Base-by-base conservation (phyloP, 1,140 invertebrate species). In the Phymastichus coffea region DNA sequence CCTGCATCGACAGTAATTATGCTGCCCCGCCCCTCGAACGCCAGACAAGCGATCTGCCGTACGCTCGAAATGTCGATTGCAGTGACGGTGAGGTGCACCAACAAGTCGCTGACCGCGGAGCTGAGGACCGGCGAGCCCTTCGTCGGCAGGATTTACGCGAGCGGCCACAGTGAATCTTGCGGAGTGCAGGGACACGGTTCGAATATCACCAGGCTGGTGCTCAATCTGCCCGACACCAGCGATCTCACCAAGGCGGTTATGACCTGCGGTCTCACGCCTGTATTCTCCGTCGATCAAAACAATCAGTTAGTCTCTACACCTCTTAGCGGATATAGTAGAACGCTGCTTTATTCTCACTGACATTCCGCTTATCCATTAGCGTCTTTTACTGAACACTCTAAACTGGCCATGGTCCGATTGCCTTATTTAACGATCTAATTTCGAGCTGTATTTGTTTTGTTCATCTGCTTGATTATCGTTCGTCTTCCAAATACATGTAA, bases 61-160 rank as follows among this genome's bases (percentile, higher is more conserved):
- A n/a, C n/a, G n/a, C n/a, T n/a, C n/a, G n/a, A n/a, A n/a, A n/a
- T n/a, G n/a, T n/a, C n/a, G n/a, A n/a, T 61, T 61, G 15, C 67
- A 85, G 84, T 86, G 57, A 76, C 71, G 54, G 75, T 86, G 3
- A 68, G 68, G 3, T 86, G 85, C 63, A 74, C 70, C 12, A 74
- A 79, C 25, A 71, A 76, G 6, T 68, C 61, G 2, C 78, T 86
- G 75, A 77, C 70, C 3, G 67, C 85, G 1, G 74, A 76, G 14
- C 65, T 86, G 8, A 70, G 67, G 9, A 84, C 83, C 0, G 59
- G 49, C 14, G 81, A 82, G 43, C 74, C 80, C 1, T 86, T 86
- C 63, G 64, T 68, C 4, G 85, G 85, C 1, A 70, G 79, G 20
- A 66, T 84, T 2, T 85, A 82, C 59, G 74, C 77, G 1, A 71